Base-by-base conservation (phyloP, 2,888 invertebrate species). In the Capitulum mitella region DNA sequence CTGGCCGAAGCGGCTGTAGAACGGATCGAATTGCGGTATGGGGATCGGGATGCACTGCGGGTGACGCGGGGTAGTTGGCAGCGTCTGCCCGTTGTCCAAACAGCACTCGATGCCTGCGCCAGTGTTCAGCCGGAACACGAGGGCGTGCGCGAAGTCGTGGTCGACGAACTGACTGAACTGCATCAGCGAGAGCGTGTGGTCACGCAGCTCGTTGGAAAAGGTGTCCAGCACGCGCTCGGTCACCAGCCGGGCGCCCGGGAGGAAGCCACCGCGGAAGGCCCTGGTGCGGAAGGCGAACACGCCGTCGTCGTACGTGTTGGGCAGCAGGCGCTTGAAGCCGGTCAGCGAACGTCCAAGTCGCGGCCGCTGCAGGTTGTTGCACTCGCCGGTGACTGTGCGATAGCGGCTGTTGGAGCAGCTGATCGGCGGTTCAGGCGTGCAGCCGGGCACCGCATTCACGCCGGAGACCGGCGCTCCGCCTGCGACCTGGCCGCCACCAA, bases 161-260 rank as follows among this genome's bases (percentile, higher is more conserved):
- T 81, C 81, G 75, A 80, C 79, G 77, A 81, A 81, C 80, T 81
- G 81, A 0, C 81, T 80, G 78, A 79, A 79, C 64, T 81, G 80
- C 81, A 81, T 81, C 48, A 81, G 77, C n/a, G 78, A 79, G 10
- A 81, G 79, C n/a, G 81, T 79, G 46, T 80, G 46, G 51, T 80
- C 80, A n/a, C 40, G 32, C 61, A 78, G 51, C 26, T 80, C 80
- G 16, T 58, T 48, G 58, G 80, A 78, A 16, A 78, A 74, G 48
- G 79, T 80, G 10, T 70, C 77, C 19, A 81, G 80, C 5, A 76
- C 77, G 40, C 79, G 79, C 40, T 78, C 64, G 43, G 40, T 78
- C 10, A 83, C 81, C 32, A 82, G 78, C 29, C 84, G 80, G 22
- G 83, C 82, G n/a, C 83, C 82, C 3, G 84, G 84, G 32, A 84